Base-by-base conservation (phyloP, 2,888 invertebrate species). In the Lasioglossum calceatum region DNA sequence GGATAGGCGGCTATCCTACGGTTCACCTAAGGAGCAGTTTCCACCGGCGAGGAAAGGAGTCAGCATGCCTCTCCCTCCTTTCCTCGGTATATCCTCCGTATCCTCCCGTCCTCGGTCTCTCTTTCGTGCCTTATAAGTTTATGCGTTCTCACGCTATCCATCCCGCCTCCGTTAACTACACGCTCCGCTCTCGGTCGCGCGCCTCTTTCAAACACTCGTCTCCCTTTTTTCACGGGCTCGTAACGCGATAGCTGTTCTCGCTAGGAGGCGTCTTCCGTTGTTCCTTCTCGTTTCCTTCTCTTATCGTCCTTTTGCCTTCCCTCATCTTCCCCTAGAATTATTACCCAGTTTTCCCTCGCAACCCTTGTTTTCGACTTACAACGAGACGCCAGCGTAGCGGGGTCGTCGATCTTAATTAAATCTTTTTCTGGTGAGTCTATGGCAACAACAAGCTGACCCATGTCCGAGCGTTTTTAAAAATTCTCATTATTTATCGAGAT, bases 91-190 rank as follows among this genome's bases (percentile, higher is more conserved):
- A 16, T 16, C 67, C 67, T 72, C 72, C 84, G 47, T 70, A n/a
- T 80, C 84, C 82, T 84, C 84, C 67, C 85, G 79, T 83, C 70
- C 86, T 87, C 79, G 71, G 74, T 82, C 89, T 84, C 89, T 84
- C 87, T 77, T 86, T 87, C 86, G 81, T 86, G 84, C 84, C 87
- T 88, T 90, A 90, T 87, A 86, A 88, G 88, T 92, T 92, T 91
- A 92, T 90, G 90, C 91, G 93, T 94, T 94, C 94, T 94, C 94
- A 93, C 93, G 93, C 93, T 94, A 93, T 92, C 92, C 92, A 92
- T 90, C 90, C 90, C 87, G 83, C 89, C 89, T 88, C 81, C 42
- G 61, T 78, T 79, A 81, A 76, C 85, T 81, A 79, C 76, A 71
- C 81, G 83, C 87, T 83, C 75, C 70, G 82, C 72, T n/a, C 67